Evolutionary conservation across 64 coral and sea anemone genomes (phyloP).

Genomic region (Acropora yongei): DNA sequence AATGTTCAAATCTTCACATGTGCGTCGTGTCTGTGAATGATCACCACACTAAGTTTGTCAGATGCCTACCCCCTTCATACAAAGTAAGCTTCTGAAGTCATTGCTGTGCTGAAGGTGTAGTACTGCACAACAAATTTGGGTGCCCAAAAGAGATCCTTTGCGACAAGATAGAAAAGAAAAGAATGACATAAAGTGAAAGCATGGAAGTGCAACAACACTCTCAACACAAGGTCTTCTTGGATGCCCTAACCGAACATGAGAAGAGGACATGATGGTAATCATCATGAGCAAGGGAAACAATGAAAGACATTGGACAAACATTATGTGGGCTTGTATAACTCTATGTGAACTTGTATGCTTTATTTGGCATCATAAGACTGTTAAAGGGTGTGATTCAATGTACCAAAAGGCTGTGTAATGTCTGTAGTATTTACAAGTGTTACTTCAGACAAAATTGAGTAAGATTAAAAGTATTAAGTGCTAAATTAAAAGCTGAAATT

Average conservation of each 20-base stretch:
- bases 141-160: not conserved
- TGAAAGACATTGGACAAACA: not conserved
- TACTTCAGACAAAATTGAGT: too few species aligned
- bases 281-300: not conserved
- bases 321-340: too few species aligned
- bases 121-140: not conserved
- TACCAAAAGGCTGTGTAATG: too few species aligned
- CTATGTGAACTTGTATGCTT: too few species aligned
- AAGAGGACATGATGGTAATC: conserved; percentile 17
- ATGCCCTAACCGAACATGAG: not conserved
- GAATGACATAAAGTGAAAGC: not conserved
- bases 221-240: conserved; percentile 8
- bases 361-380: too few species aligned
- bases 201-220: not conserved
- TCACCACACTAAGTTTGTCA: not conserved
- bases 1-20: not conserved
- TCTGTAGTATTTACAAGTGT: too few species aligned
- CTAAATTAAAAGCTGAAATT: too few species aligned
- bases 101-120: not conserved
- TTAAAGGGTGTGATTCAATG: too few species aligned
- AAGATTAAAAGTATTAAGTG: too few species aligned
- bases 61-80: not conserved
- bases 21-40: not conserved
- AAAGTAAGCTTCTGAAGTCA: not conserved
- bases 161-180: not conserved